Base-by-base conservation (phyloP, 2,888 invertebrate species). In the Calliscelio sp. region DNA sequence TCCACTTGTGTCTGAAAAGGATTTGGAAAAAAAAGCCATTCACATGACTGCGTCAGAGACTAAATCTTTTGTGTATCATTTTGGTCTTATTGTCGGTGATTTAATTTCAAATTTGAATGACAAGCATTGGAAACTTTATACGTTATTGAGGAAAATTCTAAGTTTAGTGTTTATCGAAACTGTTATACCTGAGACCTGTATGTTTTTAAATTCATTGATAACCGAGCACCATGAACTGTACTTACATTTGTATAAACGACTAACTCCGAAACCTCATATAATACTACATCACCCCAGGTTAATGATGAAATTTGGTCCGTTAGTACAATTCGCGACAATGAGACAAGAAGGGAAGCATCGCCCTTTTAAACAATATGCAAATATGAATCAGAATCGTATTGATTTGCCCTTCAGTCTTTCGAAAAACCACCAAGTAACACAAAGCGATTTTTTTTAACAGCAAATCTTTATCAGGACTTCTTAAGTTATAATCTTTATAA, bases 1-100 rank as follows among this genome's bases (percentile, higher is more conserved):
- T 8, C 1, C 44, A 24, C 20, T 8, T 16, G 11, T 77, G 35
- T 16, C 38, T 2, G 22, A 4, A 22, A 22, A 6, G 8, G 66
- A 80, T 49, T 59, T 80, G 32, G 14, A 66, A 3, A 65, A 35
- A 16, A n/a, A 16, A 35, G 24, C 2, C 28, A 28, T 80, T 7
- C 24, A 16, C 38, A 81, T 81, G 74, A 59, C 59, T 35, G 81
- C 59, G 5, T 35, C 81, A 8, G 41, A 81, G 51, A 81, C 59
- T 0, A 66, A 59, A 51, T 6, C 28, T 35, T 20, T 80, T 14
- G 59, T 70, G 25, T 6, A 44, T 11, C 0, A 49, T 46, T 11
- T 28, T 18, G 63, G 70, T 16, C 59, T 20, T 3, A 46, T 80
- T 20, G 0, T 80, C 2, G 80, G 80, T 8, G 71, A 71, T 38